Base-by-base conservation (phyloP, 2,113 vertebrate genomes). In the Paratilapia polleni region DNA sequence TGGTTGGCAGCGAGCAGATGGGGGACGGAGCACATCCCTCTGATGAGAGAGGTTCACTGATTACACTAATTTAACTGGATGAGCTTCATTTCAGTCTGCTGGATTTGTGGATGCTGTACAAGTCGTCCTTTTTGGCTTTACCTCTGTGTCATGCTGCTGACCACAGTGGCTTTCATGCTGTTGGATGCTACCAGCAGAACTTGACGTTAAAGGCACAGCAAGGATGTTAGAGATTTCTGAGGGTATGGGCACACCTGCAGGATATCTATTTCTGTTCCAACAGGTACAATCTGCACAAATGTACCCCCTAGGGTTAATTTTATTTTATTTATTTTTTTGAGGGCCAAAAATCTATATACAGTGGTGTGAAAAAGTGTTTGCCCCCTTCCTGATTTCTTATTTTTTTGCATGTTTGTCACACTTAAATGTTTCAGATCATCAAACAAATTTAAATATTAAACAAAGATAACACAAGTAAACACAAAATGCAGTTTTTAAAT, bases 31-130 rank as follows among this genome's bases (percentile, higher is more conserved):
- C 76, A 19, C 54, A 87, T 87, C 85, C 75, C 80, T 86, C 75
- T 66, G 82, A 89, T 74, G 78, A 70, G 36, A 62, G 85, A 83
- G 80, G 58, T 84, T 84, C 80, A 61, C 81, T 80, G 74, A 86
- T 87, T 80, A 60, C 56, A 43, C 87, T 83, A 54, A 87, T 87
- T 88, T 83, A 89, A 84, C 56, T 52, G 34, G 63, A 88, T 88
- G 81, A 89, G 83, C 84, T 84, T 88, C 61, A 62, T 61, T 63
- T 81, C 79, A 73, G 60, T 64, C 2, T 70, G 85, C 61, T 73
- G 79, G 75, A 64, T 84, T 41, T 17, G 31, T 58, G 31, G 83
- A 22, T 77, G 63, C 75, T 41, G 31, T 43, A 52, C 47, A 73
- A 31, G 26, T 26, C 63, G 36, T 22, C n/a, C 15, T 14, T 8